A percentile compares a stretch with the other conserved stretches of the same genome.
These are phyloP conservation scores for Cyprinus carpio DNA, from an alignment of 2,113 vertebrate species.

Conservation along the genomic window DNA sequence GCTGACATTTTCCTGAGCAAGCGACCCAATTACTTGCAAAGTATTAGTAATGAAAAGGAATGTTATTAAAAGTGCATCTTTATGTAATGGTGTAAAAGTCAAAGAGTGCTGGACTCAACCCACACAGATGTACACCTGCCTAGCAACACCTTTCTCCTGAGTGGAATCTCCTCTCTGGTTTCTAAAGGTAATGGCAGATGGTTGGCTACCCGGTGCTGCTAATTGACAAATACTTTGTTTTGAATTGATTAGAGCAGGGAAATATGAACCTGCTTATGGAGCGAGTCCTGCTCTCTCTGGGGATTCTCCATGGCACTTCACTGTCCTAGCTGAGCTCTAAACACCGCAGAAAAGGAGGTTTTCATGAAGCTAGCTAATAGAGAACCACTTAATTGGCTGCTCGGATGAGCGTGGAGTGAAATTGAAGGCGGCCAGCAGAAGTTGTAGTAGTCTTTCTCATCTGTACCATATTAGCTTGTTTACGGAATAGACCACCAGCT, in stretches of 20 bases:
- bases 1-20: not conserved
- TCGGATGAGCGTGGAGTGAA: not conserved
- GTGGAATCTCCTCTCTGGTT: not conserved
- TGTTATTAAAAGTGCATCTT: not conserved
- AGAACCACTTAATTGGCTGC: slow-evolving; percentile 1
- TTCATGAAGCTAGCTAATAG: slow-evolving; percentile 12
- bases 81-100: not conserved
- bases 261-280: slow-evolving; percentile 41
- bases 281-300: slow-evolving; percentile 11
- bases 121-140: not conserved
- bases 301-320: not conserved
- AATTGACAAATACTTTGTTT: slow-evolving; percentile 37
- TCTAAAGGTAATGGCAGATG: slow-evolving; percentile 38
- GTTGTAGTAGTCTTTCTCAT: not conserved
- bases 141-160: not conserved
- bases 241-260: slow-evolving; percentile 26
- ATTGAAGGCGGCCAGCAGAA: not conserved
- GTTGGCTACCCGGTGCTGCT: not conserved
- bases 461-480: not conserved
- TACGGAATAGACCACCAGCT: not conserved
- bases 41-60: slow-evolving; percentile 12
- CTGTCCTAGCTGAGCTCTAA: not conserved
- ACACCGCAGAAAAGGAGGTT: not conserved
- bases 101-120: not conserved
- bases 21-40: not conserved